Conservation (phyloP, 1,140 invertebrate species). For the Tetragonula clypearis region DNA sequence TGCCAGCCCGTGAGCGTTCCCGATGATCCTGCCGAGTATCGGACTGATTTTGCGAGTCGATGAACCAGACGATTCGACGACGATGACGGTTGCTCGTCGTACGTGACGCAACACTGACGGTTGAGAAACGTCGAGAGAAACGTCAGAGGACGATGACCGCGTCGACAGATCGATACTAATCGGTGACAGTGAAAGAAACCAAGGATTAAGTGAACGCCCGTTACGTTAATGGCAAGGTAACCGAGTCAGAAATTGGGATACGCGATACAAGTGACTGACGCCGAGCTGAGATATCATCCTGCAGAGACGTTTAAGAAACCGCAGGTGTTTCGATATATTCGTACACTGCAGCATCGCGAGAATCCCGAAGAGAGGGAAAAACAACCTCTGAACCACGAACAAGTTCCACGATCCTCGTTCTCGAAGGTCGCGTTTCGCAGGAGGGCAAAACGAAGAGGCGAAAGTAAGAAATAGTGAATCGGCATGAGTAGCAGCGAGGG, state of each 20-base stretch:
- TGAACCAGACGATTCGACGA: background rate
- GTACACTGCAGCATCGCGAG: background rate
- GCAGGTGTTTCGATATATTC: background rate
- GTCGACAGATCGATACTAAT: background rate
- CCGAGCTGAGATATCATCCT: background rate
- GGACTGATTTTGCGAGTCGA: background rate
- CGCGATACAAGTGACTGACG: background rate
- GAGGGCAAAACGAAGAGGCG: background rate
- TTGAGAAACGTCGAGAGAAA: background rate
- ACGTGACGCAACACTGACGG: slow-evolving; percentile 1
- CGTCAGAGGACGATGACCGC: background rate
- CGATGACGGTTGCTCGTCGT: slow-evolving; percentile 18
- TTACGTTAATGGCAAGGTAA: background rate
- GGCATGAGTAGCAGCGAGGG: slow-evolving; percentile 73
- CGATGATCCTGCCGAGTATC: background rate
- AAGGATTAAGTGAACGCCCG: background rate
- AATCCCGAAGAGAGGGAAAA: no score
- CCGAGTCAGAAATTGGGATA: background rate
- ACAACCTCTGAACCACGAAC: background rate
- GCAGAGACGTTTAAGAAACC: background rate
- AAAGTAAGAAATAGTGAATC: background rate
- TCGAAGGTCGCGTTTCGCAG: background rate
- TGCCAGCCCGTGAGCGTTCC: slow-evolving; percentile 14
- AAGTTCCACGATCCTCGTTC: background rate
- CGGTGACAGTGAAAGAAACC: no score